Conservation (phyloP, 2,797 vertebrate genomes). For the Chelon auratus region DNA sequence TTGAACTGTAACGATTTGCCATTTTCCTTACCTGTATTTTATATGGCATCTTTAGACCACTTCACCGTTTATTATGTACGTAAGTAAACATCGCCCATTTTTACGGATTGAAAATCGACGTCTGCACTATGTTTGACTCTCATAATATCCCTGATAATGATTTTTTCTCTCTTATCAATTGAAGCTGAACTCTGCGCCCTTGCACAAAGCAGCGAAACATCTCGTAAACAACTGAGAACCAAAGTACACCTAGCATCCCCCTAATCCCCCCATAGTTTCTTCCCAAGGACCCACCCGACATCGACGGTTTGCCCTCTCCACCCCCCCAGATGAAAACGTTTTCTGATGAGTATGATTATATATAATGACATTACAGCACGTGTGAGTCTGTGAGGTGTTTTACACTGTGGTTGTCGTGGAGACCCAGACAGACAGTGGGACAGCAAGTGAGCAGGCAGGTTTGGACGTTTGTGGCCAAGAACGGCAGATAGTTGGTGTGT, state of each 20-base stretch:
- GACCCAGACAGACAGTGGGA: constrained; percentile 62
- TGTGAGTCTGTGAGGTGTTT: constrained; percentile 67
- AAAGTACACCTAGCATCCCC: constrained; percentile 76
- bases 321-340: constrained; percentile 19
- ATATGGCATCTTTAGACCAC: constrained; percentile 86
- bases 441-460: constrained; percentile 3
- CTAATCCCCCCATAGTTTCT: constrained; percentile 25
- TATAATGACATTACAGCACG: constrained; percentile 70
- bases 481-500: too few relatives aligned
- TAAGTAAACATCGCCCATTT: constrained; percentile 81
- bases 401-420: constrained; percentile 57
- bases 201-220: constrained; percentile 81
- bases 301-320: constrained; percentile 44
- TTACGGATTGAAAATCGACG: constrained; percentile 70
- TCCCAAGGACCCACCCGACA: neutral
- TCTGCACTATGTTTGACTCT: constrained; percentile 80
- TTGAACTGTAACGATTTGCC: constrained; percentile 86
- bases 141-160: constrained; percentile 63
- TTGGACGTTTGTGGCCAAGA: neutral
- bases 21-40: constrained; percentile 87
- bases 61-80: constrained; percentile 84
- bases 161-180: constrained; percentile 55
- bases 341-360: constrained; percentile 58
- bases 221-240: constrained; percentile 79
- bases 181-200: constrained; percentile 79